Conservation (phyloP, 2,888 invertebrate genomes). For the Nomada goodeniana region DNA sequence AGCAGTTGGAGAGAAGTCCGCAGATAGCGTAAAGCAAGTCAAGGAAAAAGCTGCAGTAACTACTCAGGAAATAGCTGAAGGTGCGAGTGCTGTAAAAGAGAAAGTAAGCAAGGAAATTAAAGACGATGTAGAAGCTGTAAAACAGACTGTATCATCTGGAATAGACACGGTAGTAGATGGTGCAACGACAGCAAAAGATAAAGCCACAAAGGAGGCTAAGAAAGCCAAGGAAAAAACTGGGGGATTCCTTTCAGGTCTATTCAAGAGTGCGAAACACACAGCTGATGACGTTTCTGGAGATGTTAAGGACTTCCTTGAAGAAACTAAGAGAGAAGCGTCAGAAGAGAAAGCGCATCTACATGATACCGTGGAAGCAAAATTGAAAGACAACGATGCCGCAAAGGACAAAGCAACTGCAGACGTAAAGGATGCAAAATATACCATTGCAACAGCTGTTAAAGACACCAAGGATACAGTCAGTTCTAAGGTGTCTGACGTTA, state of each 20-base stretch:
- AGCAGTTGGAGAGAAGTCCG: conserved; percentile 78
- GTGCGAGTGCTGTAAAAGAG: conserved; percentile 63
- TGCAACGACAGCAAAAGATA: conserved; percentile 11
- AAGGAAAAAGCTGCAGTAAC: conserved; percentile 51
- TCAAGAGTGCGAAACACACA: conserved; percentile 68
- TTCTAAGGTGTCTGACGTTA: conserved; percentile 4
- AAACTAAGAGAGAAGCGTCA: conserved; percentile 80
- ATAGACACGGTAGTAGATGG: conserved; percentile 57
- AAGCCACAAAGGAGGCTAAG: conserved; percentile 65
- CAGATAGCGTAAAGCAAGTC: conserved; percentile 38
- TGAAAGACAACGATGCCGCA: conserved; percentile 54
- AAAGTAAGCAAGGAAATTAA: conserved; percentile 22
- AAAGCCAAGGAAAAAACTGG: conserved; percentile 72
- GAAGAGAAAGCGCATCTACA: conserved; percentile 29
- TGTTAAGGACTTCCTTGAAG: conserved; percentile 84
- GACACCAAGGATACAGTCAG: conserved; percentile 54
- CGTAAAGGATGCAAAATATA: conserved; percentile 49
- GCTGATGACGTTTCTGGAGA: conserved; percentile 69
- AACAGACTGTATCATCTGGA: conserved; percentile 59
- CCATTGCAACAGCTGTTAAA: conserved; percentile 17
- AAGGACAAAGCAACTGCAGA: conserved; percentile 56
- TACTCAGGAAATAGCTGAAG: conserved; percentile 34
- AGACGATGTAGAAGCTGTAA: conserved; percentile 41
- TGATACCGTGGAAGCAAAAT: conserved; percentile 59
- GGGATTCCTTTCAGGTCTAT: conserved; percentile 69